A percentile compares a stretch with the other conserved stretches of the same genome.
phyloP scores from a whole-genome alignment of 2,113 vertebrate species.

The Lepisosteus osseus region DNA sequence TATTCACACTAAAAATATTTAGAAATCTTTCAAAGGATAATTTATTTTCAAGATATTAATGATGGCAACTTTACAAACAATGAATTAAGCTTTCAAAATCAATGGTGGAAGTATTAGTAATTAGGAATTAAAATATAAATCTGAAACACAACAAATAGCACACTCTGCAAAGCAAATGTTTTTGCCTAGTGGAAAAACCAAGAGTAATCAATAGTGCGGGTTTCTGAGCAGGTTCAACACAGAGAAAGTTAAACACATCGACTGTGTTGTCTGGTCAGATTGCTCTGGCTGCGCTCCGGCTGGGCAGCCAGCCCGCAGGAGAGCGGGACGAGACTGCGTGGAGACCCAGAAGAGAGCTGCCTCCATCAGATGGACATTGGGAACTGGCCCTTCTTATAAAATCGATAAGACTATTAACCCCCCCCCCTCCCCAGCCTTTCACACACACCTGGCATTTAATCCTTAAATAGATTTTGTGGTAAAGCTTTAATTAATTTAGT shows the following conservation, averaged over 20 bases:
- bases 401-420: not conserved
- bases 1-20: no score
- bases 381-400: not conserved
- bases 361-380: not conserved
- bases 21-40: no score
- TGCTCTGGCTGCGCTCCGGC: not conserved
- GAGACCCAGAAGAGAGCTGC: not conserved
- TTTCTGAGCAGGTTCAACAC: no score
- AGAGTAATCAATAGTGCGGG: not conserved
- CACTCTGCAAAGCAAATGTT: not conserved
- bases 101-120: no score
- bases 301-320: not conserved
- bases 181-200: not conserved
- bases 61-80: no score
- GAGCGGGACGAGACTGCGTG: not conserved
- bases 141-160: not conserved
- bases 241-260: no score
- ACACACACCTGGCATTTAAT: no score
- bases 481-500: not conserved
- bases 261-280: not conserved
- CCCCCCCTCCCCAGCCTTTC: not conserved
- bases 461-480: not conserved
- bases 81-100: no score
- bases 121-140: no score
- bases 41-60: no score